Conservation (phyloP, 2,888 invertebrate genomes). For the Ptilodon capucinus region DNA sequence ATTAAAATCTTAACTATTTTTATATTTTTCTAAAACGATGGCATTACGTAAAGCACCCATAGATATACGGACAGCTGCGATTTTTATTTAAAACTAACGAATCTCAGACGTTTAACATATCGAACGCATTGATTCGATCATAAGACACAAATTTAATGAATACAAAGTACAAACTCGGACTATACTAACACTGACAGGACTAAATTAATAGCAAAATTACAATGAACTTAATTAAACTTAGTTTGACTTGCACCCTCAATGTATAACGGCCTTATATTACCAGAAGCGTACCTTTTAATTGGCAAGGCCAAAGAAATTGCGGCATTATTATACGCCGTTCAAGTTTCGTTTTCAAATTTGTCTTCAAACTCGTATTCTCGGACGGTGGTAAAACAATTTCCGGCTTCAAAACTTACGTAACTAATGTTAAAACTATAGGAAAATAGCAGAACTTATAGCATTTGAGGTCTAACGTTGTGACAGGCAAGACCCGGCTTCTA, state of each 20-base stretch:
- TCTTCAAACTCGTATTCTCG: constrained; percentile 8
- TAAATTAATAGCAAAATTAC: neutral
- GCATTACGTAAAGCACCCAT: constrained; percentile 51
- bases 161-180: neutral
- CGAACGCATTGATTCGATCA: constrained; percentile 1
- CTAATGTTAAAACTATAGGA: constrained; percentile 39
- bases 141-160: neutral
- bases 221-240: neutral
- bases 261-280: neutral
- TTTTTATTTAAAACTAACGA: constrained; percentile 27
- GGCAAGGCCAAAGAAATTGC: neutral
- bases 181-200: neutral
- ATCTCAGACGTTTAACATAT: constrained; percentile 41
- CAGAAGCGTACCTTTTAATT: neutral
- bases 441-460: constrained; percentile 32
- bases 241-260: neutral
- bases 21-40: constrained; percentile 46
- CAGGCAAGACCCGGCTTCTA: constrained; percentile 56
- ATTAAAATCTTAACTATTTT: constrained; percentile 34
- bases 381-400: constrained; percentile 31
- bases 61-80: constrained; percentile 42
- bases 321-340: constrained; percentile 4
- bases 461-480: constrained; percentile 44
- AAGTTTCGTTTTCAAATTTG: constrained; percentile 15
- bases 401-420: constrained; percentile 33